Base-by-base conservation (phyloP, 2,888 invertebrate genomes). In the Sphinx pinastri region DNA sequence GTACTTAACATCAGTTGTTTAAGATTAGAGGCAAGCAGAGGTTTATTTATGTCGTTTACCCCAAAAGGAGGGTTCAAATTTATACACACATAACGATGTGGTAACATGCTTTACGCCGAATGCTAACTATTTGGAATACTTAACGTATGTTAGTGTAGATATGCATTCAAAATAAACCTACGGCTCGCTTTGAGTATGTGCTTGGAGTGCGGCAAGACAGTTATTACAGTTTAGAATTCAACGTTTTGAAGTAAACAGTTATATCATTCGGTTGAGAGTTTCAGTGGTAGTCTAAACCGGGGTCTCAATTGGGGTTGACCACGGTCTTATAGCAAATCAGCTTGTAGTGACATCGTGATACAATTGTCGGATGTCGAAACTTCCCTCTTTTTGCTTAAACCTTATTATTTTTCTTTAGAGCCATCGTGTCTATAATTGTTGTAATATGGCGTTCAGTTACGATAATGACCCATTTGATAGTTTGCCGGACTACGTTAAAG, bases 21-120 rank as follows among this genome's bases (percentile, higher is more conserved):
- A 63, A 19, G 63, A 63, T 63, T 63, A 19, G 63, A 63, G 63
- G 47, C 63, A 63, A 49, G 63, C 19, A 47, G 49, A 49, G 63
- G 63, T 63, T 63, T 63, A 63, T 63, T 63, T 63, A 63, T 63
- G 63, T 63, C 19, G 63, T 63, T 49, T 63, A 19, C 49, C 13
- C 47, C 16, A 16, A 49, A 16, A 63, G 31, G 13, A 49, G 63
- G 63, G 63, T 63, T 47, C 7, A 47, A 63, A 49, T 63, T 63
- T 49, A 63, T 49, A 63, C 13, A 63, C 63, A 19, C 49, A 19
- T 63, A 63, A 63, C 63, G 63, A 63, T 63, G 49, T 63, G 63
- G 47, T 63, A 63, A 49, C 49, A 47, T 12, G 63, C 63, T 47
- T 49, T 19, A 19, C 49, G 12, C 13, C 19, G 47, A 60, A 47